phyloP scores from a whole-genome alignment of 2,113 vertebrate genomes.

The Astatotilapia flaviijosephi region DNA sequence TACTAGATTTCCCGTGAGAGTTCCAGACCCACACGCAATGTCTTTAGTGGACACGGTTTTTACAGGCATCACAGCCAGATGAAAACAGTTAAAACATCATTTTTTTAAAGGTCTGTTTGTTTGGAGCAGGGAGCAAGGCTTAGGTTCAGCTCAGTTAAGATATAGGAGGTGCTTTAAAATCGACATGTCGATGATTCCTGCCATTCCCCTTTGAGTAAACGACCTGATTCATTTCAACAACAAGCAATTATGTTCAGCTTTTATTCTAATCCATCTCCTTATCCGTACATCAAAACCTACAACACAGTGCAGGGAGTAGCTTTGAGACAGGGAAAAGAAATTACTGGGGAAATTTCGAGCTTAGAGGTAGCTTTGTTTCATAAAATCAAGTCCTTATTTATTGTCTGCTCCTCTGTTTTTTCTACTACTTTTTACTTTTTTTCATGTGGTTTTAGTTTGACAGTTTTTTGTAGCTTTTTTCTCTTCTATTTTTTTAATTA shows the following conservation, averaged over 20 bases:
- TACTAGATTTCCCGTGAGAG: conserved; percentile 71
- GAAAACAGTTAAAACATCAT: conserved; percentile 55
- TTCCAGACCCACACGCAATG: conserved; percentile 1
- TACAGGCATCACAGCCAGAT: conserved; percentile 38
- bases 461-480: background rate
- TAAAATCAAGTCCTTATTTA: background rate
- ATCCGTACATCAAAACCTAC: conserved; percentile 13
- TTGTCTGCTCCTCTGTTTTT: background rate
- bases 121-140: background rate
- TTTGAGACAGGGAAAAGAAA: background rate
- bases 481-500: background rate
- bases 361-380: background rate
- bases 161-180: conserved; percentile 29
- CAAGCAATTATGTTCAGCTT: conserved; percentile 33
- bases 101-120: conserved; percentile 38
- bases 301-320: background rate
- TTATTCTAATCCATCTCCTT: conserved; percentile 41
- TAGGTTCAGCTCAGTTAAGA: conserved; percentile 36
- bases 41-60: conserved; percentile 51
- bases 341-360: background rate
- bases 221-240: conserved; percentile 28
- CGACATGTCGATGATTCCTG: conserved; percentile 10
- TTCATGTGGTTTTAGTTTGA: background rate
- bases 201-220: conserved; percentile 24
- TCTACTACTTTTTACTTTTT: background rate